Percentiles rank a stretch among this genome's conserved stretches.
phyloP scores from a whole-genome alignment of 2,797 vertebrate species.

The Karalla daura region DNA sequence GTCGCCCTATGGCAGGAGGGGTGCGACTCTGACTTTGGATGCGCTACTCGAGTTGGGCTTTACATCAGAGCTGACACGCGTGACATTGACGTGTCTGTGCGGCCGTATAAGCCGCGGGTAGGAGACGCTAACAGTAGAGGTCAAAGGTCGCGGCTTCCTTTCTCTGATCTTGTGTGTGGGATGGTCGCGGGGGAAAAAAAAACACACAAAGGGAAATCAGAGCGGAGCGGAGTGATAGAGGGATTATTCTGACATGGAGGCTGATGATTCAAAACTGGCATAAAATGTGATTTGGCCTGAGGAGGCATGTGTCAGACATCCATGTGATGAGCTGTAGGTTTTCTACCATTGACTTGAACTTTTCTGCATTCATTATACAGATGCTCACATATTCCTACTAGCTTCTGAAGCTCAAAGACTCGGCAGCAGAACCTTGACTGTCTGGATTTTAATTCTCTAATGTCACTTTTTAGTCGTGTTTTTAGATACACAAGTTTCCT shows the following conservation, averaged over 20 bases:
- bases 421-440: background rate
- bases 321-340: background rate
- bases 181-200: too few species aligned
- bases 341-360: background rate
- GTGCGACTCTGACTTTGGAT: slow-evolving; percentile 2
- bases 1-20: slow-evolving; percentile 9
- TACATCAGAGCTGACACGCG: background rate
- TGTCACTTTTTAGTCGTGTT: background rate
- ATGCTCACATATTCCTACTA: too few species aligned
- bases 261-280: slow-evolving; percentile 12
- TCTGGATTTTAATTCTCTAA: background rate
- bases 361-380: background rate
- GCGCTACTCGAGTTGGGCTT: slow-evolving; percentile 14
- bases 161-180: background rate
- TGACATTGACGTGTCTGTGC: slow-evolving; percentile 10
- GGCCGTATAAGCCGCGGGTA: background rate
- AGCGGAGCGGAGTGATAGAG: slow-evolving; percentile 5
- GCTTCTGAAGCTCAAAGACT: too few species aligned
- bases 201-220: slow-evolving; percentile 6
- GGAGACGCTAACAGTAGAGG: background rate
- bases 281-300: slow-evolving; percentile 31
- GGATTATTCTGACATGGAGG: slow-evolving; percentile 2
- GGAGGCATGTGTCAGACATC: background rate
- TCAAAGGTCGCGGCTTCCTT: slow-evolving; percentile 1
- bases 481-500: too few species aligned